Percentiles rank a stretch among this genome's conserved stretches.
These are phyloP conservation scores for Molothrus aeneus DNA, from an alignment of 2,797 vertebrate species.

Conservation along the genomic window DNA sequence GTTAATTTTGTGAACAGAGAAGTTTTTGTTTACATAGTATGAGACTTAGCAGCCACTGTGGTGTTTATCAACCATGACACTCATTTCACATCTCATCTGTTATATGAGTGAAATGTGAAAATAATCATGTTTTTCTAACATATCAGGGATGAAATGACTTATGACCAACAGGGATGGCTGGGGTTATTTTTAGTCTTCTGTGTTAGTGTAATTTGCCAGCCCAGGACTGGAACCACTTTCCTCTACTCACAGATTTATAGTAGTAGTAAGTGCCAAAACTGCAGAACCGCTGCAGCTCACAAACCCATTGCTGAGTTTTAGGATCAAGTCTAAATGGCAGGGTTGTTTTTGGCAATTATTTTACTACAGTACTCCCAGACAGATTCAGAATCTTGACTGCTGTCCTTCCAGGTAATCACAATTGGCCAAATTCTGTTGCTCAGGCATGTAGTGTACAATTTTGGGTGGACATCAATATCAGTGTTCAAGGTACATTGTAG, in stretches of 20 bases:
- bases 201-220: not conserved
- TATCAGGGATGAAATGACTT: not conserved
- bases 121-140: conserved; percentile 22
- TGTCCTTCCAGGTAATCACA: not conserved
- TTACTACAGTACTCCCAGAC: not conserved
- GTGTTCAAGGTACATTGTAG: not conserved
- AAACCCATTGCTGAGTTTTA: not conserved
- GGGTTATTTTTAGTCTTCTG: not conserved
- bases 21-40: conserved; percentile 51
- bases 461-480: not conserved
- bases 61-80: conserved; percentile 46
- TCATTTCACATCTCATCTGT: conserved; percentile 65
- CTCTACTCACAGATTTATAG: not conserved
- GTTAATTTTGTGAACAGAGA: conserved; percentile 48
- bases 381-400: not conserved
- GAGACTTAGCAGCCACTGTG: conserved; percentile 34
- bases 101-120: conserved; percentile 56
- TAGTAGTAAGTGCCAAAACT: not conserved
- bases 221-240: not conserved
- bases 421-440: not conserved
- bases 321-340: not conserved
- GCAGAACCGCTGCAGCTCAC: not conserved
- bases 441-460: not conserved
- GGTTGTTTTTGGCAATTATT: not conserved
- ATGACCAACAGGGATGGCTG: not conserved